Conservation (phyloP, 2,888 invertebrate genomes). For the Drosophila meridionalis region DNA sequence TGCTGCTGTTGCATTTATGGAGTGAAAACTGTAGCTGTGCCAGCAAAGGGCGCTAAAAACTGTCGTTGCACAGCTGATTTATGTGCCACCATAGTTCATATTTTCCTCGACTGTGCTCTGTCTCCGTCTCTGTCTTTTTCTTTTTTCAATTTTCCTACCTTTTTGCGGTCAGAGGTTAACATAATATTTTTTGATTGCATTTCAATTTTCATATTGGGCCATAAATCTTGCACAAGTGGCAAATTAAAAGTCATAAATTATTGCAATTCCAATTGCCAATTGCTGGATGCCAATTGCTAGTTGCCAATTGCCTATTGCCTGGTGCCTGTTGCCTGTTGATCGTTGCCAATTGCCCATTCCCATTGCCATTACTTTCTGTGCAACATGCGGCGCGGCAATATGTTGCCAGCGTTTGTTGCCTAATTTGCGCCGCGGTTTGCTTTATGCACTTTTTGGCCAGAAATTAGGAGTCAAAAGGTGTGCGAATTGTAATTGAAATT, state of each 20-base stretch:
- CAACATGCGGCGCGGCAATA: slow-evolving; percentile 56
- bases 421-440: slow-evolving; percentile 58
- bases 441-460: not conserved
- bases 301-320: slow-evolving; percentile 1
- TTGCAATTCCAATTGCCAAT: slow-evolving; percentile 40
- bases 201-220: slow-evolving; percentile 73
- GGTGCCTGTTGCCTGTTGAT: slow-evolving; percentile 10
- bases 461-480: slow-evolving; percentile 72
- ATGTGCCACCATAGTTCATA: slow-evolving; percentile 36
- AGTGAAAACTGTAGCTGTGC: slow-evolving; percentile 18
- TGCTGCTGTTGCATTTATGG: slow-evolving; percentile 3
- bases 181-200: slow-evolving; percentile 81
- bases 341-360: slow-evolving; percentile 21
- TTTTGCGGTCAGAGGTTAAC: slow-evolving; percentile 72
- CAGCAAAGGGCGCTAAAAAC: slow-evolving; percentile 63
- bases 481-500: slow-evolving; percentile 52
- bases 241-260: slow-evolving; percentile 82
- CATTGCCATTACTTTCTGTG: slow-evolving; percentile 29
- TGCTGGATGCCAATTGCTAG: slow-evolving; percentile 15
- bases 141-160: slow-evolving; percentile 23
- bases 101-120: not conserved
- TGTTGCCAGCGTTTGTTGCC: slow-evolving; percentile 63
- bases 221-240: slow-evolving; percentile 76
- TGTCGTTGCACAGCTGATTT: slow-evolving; percentile 56
- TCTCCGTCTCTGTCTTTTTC: not conserved